Evolutionary conservation across 2,113 vertebrate species (phyloP), one percentile per base, ranked within the genome.

Genomic region (Carollia perspicillata): DNA sequence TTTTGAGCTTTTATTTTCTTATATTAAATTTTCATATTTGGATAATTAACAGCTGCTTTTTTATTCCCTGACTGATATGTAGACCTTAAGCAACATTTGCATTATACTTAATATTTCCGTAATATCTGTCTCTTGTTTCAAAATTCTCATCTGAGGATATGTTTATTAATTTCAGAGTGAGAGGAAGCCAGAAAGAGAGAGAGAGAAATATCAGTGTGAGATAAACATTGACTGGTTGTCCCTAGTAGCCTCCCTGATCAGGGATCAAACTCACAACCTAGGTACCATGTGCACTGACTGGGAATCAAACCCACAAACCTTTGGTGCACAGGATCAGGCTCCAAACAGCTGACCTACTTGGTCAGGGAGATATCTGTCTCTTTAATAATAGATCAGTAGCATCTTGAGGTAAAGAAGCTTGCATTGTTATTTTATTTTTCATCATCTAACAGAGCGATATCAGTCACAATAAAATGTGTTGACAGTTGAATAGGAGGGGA

Each of bases 381-480:
- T 79, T 84, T 77, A 68, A 60, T 35, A 44, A 68, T 11, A 53
- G 8, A 69, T 74, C 26, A 28, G 18, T 60, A 90, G 30, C 18
- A 53, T 80, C 55, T 75, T 71, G 26, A 92, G 14, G 35, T 77
- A 51, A 94, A 65, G 35, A 17, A 63, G 10, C n/a, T 77, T 86
- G 40, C 63, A 4, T 71, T 88, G 87, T 65, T 6, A 78, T 79
- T n/a, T 81, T 6, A 12, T 80, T 94, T 90, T 17, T 49, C 42
- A 77, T 11, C 12, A 71, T 81, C 58, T 84, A 66, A 75, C 1
- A 90, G 40, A 86, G 69, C 42, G 72, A 12, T 47, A 74, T 55
- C 20, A 95, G n/a, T 96, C 77, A 84, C 60, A 58, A 51, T 75
- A 42, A 80, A 95, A 80, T 80, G 23, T 66, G 42, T 37, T 90